Evolutionary conservation across 2,888 invertebrate species (phyloP).

Genomic region (Drosophila conformis): DNA sequence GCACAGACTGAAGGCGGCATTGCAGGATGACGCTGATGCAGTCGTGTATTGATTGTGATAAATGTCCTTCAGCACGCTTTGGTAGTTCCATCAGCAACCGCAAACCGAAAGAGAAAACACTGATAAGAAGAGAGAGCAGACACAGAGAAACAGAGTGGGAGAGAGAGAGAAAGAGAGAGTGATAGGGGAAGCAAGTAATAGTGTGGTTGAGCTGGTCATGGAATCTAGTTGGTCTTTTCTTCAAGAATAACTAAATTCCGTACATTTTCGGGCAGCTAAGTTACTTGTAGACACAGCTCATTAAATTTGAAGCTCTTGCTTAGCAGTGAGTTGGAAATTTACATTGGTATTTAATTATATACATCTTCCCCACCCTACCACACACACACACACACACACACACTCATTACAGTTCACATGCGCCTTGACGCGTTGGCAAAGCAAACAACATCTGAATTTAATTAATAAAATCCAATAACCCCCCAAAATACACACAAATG

Average conservation of each 20-base stretch:
- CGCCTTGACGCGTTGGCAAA: conserved; percentile 55
- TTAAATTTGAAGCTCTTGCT: conserved; percentile 67
- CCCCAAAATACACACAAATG: conserved; percentile 30
- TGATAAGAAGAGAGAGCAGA: background rate
- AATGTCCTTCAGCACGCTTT: conserved; percentile 68
- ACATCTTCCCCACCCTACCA: conserved; percentile 1
- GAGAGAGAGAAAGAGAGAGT: background rate
- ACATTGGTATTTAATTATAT: conserved; percentile 56
- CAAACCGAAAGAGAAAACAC: conserved; percentile 23
- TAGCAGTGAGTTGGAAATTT: conserved; percentile 56
- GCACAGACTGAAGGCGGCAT: conserved; percentile 26
- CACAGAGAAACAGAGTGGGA: background rate
- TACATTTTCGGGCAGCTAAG: conserved; percentile 36
- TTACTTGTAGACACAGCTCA: conserved; percentile 64
- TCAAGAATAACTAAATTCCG: conserved; percentile 39
- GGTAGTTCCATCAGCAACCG: conserved; percentile 44
- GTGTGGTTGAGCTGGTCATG: conserved; percentile 23
- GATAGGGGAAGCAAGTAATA: conserved; percentile 4
- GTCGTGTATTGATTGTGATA: conserved; percentile 76
- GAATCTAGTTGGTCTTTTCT: conserved; percentile 8
- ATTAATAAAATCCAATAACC: conserved; percentile 71
- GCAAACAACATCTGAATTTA: conserved; percentile 64
- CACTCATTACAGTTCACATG: conserved; percentile 16
- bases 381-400: background rate
- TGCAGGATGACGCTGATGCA: conserved; percentile 35